These are phyloP conservation scores for Crocuta crocuta DNA, from an alignment of 2,113 vertebrate genomes.

Conservation along the genomic window DNA sequence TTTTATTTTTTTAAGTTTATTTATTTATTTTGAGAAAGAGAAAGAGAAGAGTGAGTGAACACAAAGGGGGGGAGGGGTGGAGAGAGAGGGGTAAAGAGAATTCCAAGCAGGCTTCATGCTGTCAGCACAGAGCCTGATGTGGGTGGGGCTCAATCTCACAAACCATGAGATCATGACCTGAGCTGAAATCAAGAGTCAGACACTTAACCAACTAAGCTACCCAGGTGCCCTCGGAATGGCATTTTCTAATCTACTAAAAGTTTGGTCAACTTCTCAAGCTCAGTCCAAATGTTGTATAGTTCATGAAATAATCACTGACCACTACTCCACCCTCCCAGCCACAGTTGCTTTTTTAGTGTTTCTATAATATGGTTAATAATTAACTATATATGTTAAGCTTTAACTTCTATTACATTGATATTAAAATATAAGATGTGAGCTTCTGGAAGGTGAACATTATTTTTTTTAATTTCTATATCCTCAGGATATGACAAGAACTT, in stretches of 20 bases:
- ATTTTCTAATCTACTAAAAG: not conserved
- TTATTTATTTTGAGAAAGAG: no score
- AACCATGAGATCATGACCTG: no score
- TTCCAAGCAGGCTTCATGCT: no score
- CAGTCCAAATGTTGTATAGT: not conserved
- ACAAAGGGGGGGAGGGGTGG: no score
- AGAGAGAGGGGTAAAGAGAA: no score
- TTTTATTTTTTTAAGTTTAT: no score
- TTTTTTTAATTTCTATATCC: not conserved
- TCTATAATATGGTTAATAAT: not conserved
- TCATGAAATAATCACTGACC: not conserved
- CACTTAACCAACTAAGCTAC: no score
- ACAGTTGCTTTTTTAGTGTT: not conserved
- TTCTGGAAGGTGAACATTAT: not conserved
- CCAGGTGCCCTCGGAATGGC: not conserved
- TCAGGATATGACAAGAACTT: not conserved
- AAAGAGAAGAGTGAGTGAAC: no score
- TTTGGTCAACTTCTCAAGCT: not conserved
- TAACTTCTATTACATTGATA: not conserved
- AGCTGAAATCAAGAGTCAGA: no score
- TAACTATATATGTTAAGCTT: not conserved
- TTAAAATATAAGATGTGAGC: not conserved
- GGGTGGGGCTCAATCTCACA: no score
- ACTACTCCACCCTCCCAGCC: no score
- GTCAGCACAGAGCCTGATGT: no score